Evolutionary conservation across 2,888 invertebrate genomes (phyloP).

Genomic region (Bellardia pandia): DNA sequence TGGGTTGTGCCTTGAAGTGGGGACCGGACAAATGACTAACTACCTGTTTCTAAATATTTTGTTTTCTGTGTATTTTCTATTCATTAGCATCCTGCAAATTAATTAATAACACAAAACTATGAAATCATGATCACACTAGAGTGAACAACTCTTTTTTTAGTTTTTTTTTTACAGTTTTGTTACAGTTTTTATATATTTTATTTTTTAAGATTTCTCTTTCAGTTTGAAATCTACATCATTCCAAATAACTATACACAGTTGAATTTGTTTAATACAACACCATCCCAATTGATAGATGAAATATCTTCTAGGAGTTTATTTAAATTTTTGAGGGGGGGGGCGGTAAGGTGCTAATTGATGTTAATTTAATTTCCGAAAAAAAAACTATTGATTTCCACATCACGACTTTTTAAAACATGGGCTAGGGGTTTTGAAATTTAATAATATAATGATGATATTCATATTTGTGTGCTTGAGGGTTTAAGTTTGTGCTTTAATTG

Average conservation of each 20-base stretch:
- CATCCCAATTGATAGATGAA: not conserved
- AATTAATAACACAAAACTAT: conserved; percentile 75
- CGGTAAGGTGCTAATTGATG: conserved; percentile 21
- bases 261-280: not conserved
- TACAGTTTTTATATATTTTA: not conserved
- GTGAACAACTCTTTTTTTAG: not conserved
- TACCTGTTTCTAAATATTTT: conserved; percentile 9
- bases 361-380: conserved; percentile 37
- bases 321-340: not conserved
- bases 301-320: not conserved
- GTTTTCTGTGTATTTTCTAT: conserved; percentile 48
- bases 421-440: not conserved
- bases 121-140: conserved; percentile 62
- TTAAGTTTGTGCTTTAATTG: not conserved
- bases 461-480: too few relatives aligned
- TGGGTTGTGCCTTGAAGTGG: not conserved
- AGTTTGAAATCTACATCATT: not conserved
- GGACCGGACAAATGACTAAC: not conserved
- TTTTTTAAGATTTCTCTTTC: conserved; percentile 37
- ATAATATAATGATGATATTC: too few relatives aligned
- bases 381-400: conserved; percentile 32
- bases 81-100: conserved; percentile 73
- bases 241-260: not conserved
- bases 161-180: not conserved
- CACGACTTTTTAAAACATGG: conserved; percentile 17